These are phyloP conservation scores for Thaumatotibia leucotreta DNA, from an alignment of 1,140 invertebrate genomes.

Conservation along the genomic window DNA sequence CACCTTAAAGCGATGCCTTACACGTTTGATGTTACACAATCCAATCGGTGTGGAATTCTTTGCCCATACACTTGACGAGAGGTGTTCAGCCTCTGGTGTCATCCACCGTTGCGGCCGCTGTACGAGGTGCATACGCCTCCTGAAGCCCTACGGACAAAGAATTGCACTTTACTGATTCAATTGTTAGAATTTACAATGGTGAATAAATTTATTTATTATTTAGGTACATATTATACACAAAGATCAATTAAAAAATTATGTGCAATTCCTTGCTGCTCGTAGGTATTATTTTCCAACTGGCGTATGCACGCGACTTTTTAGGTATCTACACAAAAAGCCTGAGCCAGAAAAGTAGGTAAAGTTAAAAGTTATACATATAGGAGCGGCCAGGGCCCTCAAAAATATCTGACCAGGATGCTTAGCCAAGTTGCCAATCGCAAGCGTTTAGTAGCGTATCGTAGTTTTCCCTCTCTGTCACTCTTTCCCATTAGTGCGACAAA, in stretches of 20 bases:
- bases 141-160: constrained; percentile 49
- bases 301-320: too few species aligned
- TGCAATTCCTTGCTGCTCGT: constrained; percentile 57
- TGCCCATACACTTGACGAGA: constrained; percentile 46
- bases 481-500: too few species aligned
- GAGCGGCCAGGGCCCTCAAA: too few species aligned
- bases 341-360: too few species aligned
- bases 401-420: too few species aligned
- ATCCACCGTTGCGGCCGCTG: constrained; percentile 43
- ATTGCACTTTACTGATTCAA: constrained; percentile 40
- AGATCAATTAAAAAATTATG: constrained; percentile 4
- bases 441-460: too few species aligned
- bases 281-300: too few species aligned
- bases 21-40: background rate
- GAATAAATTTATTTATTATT: background rate
- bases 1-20: too few species aligned
- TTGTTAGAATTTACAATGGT: background rate
- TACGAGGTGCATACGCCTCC: constrained; percentile 24
- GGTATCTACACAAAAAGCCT: too few species aligned
- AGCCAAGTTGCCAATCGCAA: too few species aligned
- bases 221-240: background rate
- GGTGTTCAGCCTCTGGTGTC: constrained; percentile 50
- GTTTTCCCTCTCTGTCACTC: too few species aligned
- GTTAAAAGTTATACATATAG: too few species aligned
- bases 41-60: background rate